Base-by-base conservation (phyloP, 2,797 vertebrate genomes). In the Hyperoplus immaculatus region DNA sequence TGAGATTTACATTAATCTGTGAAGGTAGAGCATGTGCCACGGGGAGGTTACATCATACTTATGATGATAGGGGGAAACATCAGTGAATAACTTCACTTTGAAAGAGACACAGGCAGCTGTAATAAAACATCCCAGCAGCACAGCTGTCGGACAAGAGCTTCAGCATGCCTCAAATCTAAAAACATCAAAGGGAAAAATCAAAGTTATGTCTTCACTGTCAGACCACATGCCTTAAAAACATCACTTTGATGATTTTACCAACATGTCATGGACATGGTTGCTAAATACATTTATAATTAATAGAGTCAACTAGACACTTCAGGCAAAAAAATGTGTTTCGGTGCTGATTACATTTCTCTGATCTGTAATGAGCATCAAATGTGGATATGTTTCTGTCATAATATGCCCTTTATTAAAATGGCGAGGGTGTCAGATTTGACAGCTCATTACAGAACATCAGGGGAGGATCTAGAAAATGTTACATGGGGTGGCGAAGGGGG, bases 41-140 rank as follows among this genome's bases (percentile, higher is more conserved):
- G 18, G n/a, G 42, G 47, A 13, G 18, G 55, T 87, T 77, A 80
- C 68, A 45, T 88, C 83, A 78, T 73, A 15, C 2, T 29, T 8
- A 13, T 29, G 58, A 47, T 43, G 3, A 11, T 12, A 13, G 45
- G 55, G 21, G 55, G 43, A 14, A 65, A 65, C 57, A 69, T 69
- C 53, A 53, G 36, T 82, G 63, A 87, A 72, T 80, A 57, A 79
- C n/a, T 42, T 38, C 16, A 39, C 72, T 84, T 78, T 87, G 82
- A 84, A 61, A 55, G 39, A 75, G 63, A 53, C 15, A 72, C 39
- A 21, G 62, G 61, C 66, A 56, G 71, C 43, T 42, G 72, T 47
- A 36, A 56, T 72, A 61, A 81, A 83, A 47, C 49, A 51, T 51
- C 41, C 42, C 47, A 62, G 59, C 38, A 74, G 29, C 21, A 43